Conservation (phyloP, 1,140 invertebrate genomes). For the Drosophila nigromelanica region DNA sequence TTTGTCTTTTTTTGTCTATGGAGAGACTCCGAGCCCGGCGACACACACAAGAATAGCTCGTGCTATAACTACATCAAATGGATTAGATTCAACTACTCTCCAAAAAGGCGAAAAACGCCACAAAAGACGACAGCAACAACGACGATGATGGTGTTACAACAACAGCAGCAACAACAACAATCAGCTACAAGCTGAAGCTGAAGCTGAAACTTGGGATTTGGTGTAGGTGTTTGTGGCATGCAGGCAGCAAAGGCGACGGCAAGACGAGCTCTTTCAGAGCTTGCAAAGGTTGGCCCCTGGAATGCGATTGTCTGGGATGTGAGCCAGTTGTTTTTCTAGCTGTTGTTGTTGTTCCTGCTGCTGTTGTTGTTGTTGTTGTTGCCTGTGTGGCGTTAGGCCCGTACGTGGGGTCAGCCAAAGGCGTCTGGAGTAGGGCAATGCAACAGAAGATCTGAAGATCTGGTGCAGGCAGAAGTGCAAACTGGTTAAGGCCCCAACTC, state of each 20-base stretch:
- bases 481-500: conserved; percentile 24
- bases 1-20: conserved; percentile 49
- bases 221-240: conserved; percentile 81
- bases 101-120: conserved; percentile 76
- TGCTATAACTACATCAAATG: conserved; percentile 83
- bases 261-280: conserved; percentile 13
- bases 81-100: conserved; percentile 83
- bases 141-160: conserved; percentile 46
- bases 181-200: conserved; percentile 30
- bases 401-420: conserved; percentile 71
- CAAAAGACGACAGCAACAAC: conserved; percentile 61
- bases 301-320: conserved; percentile 61
- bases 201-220: conserved; percentile 41
- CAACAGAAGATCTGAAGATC: conserved; percentile 53
- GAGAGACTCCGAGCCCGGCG: conserved; percentile 14
- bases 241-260: conserved; percentile 24
- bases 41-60: conserved; percentile 80
- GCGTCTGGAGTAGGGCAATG: conserved; percentile 52
- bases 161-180: conserved; percentile 38
- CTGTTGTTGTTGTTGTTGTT: conserved; percentile 1
- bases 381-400: conserved; percentile 43
- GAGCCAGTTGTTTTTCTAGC: conserved; percentile 2
- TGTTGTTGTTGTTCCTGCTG: too few species aligned
- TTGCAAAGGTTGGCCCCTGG: conserved; percentile 49
- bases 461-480: conserved; percentile 44